phyloP scores from a whole-genome alignment of 2,797 vertebrate species.

The Pangasius macronema region DNA sequence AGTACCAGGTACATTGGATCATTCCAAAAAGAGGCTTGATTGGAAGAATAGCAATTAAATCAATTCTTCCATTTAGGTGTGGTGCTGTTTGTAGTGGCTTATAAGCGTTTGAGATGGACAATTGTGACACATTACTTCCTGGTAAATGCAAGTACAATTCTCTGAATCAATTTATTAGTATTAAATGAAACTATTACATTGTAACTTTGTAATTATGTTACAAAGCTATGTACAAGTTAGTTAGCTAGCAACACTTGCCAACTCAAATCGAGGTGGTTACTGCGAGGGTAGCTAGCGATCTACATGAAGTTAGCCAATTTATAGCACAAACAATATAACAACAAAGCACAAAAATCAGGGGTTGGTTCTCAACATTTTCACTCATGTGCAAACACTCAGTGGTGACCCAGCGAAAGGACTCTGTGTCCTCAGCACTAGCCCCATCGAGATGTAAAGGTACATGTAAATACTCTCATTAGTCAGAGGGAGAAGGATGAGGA shows the following conservation, averaged over 20 bases:
- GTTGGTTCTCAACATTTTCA: not conserved
- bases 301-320: not conserved
- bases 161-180: not conserved
- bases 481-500: constrained; percentile 12
- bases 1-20: not conserved
- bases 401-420: not conserved
- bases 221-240: not conserved
- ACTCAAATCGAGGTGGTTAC: not conserved
- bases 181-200: too few species aligned
- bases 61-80: not conserved
- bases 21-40: not conserved
- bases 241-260: not conserved
- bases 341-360: not conserved
- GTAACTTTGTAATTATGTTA: not conserved
- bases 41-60: not conserved
- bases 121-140: not conserved
- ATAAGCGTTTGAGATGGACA: not conserved
- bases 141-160: too few species aligned
- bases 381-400: not conserved
- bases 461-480: constrained; percentile 47
- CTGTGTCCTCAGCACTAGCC: not conserved
- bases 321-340: not conserved
- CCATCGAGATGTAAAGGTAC: constrained; percentile 11
- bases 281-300: not conserved
- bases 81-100: not conserved